Percentiles rank a stretch among this genome's conserved stretches.
Conservation (phyloP, 2,888 invertebrate genomes). For the Xanthia togata region DNA sequence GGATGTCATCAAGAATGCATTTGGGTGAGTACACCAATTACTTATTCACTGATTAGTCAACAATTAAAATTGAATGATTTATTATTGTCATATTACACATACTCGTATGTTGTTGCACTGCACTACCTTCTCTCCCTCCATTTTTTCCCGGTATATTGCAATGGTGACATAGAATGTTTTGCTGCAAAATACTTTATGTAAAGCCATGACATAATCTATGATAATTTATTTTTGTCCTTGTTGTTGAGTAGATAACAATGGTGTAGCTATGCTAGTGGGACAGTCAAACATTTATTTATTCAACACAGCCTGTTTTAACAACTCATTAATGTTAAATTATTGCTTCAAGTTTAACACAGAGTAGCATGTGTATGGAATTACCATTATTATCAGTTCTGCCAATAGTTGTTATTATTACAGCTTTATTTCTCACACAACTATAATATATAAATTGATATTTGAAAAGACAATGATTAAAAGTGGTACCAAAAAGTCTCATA, state of each 20-base stretch:
- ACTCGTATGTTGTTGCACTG: neutral
- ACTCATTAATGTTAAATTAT: neutral
- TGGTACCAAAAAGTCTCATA: too few relatives aligned
- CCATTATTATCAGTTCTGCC: neutral
- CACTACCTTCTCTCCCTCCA: too few relatives aligned
- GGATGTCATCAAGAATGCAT: constrained; percentile 99
- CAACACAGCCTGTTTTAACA: neutral
- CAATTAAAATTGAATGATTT: neutral
- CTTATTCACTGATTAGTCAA: too few relatives aligned
- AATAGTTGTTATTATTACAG: too few relatives aligned
- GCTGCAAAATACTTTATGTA: constrained; percentile 3
- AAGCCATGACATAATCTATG: constrained; percentile 18
- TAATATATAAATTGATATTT: too few relatives aligned
- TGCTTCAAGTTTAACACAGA: neutral
- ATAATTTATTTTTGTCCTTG: constrained; percentile 37
- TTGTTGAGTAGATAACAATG: constrained; percentile 37
- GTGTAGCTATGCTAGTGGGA: neutral
- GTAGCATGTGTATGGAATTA: neutral
- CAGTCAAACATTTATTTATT: constrained; percentile 17
- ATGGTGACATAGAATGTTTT: neutral
- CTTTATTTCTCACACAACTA: too few relatives aligned
- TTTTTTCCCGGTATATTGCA: too few relatives aligned
- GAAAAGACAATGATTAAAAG: too few relatives aligned
- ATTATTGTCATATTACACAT: too few relatives aligned
- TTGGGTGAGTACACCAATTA: constrained; percentile 90